phyloP scores from a whole-genome alignment of 1,140 invertebrate genomes.

The Parapsyche elsis region DNA sequence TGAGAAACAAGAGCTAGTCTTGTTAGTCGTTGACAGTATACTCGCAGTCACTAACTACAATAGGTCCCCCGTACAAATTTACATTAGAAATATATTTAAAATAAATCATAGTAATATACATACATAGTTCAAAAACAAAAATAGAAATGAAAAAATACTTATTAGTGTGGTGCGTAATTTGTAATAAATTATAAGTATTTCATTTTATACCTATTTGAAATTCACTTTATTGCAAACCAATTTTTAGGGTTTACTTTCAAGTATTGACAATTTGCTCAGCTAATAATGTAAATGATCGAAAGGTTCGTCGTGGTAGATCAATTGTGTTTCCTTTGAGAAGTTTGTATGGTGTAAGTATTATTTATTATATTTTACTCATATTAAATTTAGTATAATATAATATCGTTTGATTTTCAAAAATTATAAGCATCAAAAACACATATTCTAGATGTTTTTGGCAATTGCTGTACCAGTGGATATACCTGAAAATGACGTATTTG shows the following conservation, averaged over 20 bases:
- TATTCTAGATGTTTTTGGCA: conserved; percentile 71
- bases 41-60: no score
- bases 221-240: no score
- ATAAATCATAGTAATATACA: background rate
- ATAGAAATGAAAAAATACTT: background rate
- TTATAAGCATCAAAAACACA: background rate
- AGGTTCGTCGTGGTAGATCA: background rate
- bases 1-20: no score
- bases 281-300: background rate
- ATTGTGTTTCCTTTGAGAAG: conserved; percentile 19
- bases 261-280: background rate
- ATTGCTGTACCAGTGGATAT: conserved; percentile 78
- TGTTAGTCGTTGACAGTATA: no score
- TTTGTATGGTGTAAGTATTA: conserved; percentile 49
- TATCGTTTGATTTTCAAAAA: background rate
- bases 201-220: background rate
- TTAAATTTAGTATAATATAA: no score
- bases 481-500: conserved; percentile 74
- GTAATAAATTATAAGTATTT: background rate
- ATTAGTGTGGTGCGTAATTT: background rate
- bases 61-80: background rate
- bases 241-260: no score
- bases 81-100: background rate
- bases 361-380: background rate
- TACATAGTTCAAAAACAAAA: background rate